Evolutionary conservation across 2,113 vertebrate genomes (phyloP), one percentile per base, ranked within the genome.

Genomic region (Planiliza haematocheilus): DNA sequence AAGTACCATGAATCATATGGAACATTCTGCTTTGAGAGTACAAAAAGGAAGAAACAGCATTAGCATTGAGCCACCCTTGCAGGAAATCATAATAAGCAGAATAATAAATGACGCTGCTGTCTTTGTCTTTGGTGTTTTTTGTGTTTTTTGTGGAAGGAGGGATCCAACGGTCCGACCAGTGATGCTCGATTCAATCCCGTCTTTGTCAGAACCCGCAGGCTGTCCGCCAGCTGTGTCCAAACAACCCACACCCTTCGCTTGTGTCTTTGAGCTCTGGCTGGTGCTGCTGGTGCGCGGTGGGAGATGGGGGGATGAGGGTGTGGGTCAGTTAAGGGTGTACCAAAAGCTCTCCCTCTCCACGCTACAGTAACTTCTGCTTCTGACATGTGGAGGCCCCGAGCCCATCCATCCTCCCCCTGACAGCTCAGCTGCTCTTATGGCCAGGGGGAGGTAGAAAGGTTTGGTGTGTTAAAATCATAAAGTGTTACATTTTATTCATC

Each of bases 211-310:
- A 58, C 50, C 64, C 16, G 12, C 7, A 11, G 79, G 57, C 53
- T 79, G 82, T 78, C 83, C 67, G 53, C 74, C 84, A 84, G 79
- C 87, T 90, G 87, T 79, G 77, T 88, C 76, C 85, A 83, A 78
- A 74, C 74, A 66, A 30, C 52, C 74, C 52, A 81, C 79, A 57
- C 70, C 85, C 67, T 67, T 58, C 8, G 55, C 36, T 58, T 69
- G 51, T 46, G 73, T 81, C 68, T 83, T 51, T 46, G 38, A 55
- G 58, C 59, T 50, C 62, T 56, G 71, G 51, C 43, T 48, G 9
- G 48, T 45, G 61, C 41, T 34, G 48, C 17, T 21, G 48, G 8
- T 50, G 24, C 13, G 12, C 37, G 58, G 18, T 75, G 79, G 77
- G 5, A 38, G 24, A 30, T n/a, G n/a, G 45, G 0, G 46, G 21